A percentile compares a stretch with the other conserved stretches of the same genome.
Conservation (phyloP, 2,888 invertebrate species). For the Proisotoma minuta region DNA sequence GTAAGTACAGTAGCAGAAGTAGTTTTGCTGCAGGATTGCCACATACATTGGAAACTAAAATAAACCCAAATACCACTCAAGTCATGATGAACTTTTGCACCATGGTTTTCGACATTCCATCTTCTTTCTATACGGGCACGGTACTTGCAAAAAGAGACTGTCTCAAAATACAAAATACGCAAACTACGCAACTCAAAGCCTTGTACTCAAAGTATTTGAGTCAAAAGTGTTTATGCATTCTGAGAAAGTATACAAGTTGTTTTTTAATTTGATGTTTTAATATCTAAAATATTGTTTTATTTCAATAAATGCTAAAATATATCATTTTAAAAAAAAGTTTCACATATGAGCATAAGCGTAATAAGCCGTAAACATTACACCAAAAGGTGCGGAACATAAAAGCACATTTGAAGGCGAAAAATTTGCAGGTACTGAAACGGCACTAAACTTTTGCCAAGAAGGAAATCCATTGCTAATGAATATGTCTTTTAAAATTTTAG, state of each 20-base stretch:
- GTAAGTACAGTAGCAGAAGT: no score
- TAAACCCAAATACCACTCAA: neutral
- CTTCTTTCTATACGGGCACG: constrained; percentile 2
- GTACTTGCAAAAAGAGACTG: neutral
- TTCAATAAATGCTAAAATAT: no score
- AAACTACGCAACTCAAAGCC: no score
- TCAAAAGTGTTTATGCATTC: no score
- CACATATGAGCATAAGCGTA: neutral
- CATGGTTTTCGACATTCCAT: constrained; percentile 6
- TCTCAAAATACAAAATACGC: no score
- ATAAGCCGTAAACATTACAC: neutral
- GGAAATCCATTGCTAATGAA: constrained; percentile 9
- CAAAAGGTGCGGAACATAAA: neutral
- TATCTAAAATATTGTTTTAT: no score
- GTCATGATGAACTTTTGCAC: neutral
- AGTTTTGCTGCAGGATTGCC: no score
- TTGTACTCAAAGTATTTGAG: no score
- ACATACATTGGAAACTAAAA: neutral
- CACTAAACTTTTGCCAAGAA: neutral
- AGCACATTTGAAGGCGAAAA: neutral
- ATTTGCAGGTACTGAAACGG: neutral
- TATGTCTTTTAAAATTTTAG: neutral
- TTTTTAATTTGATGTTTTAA: no score
- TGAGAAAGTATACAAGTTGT: no score
- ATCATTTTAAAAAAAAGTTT: neutral